Percentiles rank a stretch among this genome's conserved stretches.
Evolutionary conservation across 2,888 invertebrate species (phyloP).

Genomic region (Gymnosoma rotundatum): DNA sequence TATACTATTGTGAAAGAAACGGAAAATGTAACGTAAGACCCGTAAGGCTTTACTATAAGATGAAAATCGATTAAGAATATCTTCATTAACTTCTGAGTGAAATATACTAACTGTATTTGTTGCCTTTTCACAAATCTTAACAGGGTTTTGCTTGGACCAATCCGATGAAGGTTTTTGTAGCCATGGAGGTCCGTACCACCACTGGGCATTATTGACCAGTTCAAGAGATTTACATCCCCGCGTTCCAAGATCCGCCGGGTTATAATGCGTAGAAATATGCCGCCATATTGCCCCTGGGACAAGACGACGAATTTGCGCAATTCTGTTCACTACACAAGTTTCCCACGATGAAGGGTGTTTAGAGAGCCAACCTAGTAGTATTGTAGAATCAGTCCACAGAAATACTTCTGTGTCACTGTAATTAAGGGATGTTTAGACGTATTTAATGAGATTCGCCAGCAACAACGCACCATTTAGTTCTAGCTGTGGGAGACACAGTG

Average conservation of each 20-base stretch:
- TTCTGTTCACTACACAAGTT: background rate
- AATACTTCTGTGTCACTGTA: background rate
- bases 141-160: slow-evolving; percentile 30
- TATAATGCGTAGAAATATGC: background rate
- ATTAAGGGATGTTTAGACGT: background rate
- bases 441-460: background rate
- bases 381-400: too few species aligned
- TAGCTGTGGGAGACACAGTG: background rate
- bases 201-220: background rate
- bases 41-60: background rate
- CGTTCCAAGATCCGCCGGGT: slow-evolving; percentile 18
- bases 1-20: background rate
- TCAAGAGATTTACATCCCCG: background rate
- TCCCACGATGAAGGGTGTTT: slow-evolving; percentile 13
- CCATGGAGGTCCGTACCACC: slow-evolving; percentile 35
- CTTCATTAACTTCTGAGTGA: background rate
- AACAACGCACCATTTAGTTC: slow-evolving; percentile 1
- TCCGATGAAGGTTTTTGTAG: background rate
- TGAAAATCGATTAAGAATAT: slow-evolving; percentile 3
- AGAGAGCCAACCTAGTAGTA: background rate
- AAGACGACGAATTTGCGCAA: slow-evolving; percentile 7
- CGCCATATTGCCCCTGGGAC: slow-evolving; percentile 1
- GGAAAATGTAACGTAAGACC: slow-evolving; percentile 6
- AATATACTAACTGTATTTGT: background rate
- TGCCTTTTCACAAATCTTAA: background rate